Conservation (phyloP, 2,797 vertebrate genomes). For the Betta splendens region DNA sequence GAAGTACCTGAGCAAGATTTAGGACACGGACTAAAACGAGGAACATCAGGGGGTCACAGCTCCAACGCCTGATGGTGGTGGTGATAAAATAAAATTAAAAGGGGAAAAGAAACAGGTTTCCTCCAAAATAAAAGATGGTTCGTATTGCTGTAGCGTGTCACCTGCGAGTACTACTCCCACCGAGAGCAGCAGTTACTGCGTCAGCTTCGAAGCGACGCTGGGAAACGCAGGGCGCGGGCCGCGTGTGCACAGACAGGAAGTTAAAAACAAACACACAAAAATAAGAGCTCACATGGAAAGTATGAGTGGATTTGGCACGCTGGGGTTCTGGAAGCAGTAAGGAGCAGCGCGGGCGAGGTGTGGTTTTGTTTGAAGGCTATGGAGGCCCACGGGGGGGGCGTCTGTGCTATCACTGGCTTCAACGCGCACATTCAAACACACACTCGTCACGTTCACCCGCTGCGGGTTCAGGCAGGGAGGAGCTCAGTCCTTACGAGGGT, state of each 20-base stretch:
- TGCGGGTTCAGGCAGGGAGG: constrained; percentile 13
- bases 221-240: constrained; percentile 1
- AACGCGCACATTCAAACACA: constrained; percentile 25
- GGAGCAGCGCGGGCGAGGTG: constrained; percentile 29
- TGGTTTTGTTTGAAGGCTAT: constrained; percentile 37
- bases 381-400: constrained; percentile 45
- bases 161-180: background rate
- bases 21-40: background rate
- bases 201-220: background rate
- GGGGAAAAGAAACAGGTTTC: constrained; percentile 3
- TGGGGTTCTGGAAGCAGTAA: constrained; percentile 20
- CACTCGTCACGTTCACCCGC: constrained; percentile 30
- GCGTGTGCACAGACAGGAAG: constrained; percentile 8
- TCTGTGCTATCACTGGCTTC: constrained; percentile 55
- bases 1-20: constrained; percentile 57
- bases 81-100: constrained; percentile 51
- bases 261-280: constrained; percentile 25
- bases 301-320: constrained; percentile 54
- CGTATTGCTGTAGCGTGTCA: constrained; percentile 40
- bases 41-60: background rate
- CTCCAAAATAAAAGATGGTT: constrained; percentile 14
- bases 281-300: constrained; percentile 7
- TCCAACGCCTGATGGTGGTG: constrained; percentile 8
- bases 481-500: constrained; percentile 31
- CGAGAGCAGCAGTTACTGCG: too few relatives aligned